These are phyloP conservation scores for Serranus cabrilla DNA, from an alignment of 2,797 vertebrate species.

Conservation along the genomic window DNA sequence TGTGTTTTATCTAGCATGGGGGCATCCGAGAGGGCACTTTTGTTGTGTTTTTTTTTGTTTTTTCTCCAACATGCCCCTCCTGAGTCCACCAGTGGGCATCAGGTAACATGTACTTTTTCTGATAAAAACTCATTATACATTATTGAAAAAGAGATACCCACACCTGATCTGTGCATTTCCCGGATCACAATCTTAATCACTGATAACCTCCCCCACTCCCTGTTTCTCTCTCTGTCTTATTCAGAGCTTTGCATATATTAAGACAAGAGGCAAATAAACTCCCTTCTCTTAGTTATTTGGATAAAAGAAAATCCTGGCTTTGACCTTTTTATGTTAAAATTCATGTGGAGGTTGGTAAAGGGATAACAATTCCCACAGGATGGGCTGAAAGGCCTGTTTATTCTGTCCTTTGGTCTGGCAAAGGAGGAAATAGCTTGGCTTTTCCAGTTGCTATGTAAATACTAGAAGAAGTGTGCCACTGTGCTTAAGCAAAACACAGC, in stretches of 20 bases:
- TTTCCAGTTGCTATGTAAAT: constrained; percentile 75
- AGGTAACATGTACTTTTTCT: not conserved
- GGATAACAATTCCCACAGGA: constrained; percentile 70
- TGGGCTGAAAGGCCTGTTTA: constrained; percentile 71
- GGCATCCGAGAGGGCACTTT: no score
- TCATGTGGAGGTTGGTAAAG: constrained; percentile 67
- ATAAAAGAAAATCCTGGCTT: constrained; percentile 68
- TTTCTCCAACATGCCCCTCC: no score
- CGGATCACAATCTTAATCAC: constrained; percentile 17
- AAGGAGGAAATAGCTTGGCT: constrained; percentile 74
- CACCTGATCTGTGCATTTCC: constrained; percentile 34
- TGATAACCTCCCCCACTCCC: constrained; percentile 25
- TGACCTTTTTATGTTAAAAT: constrained; percentile 71
- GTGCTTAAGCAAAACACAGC: constrained; percentile 65
- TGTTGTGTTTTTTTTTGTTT: no score
- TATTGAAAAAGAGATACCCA: constrained; percentile 17
- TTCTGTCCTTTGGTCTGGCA: constrained; percentile 72
- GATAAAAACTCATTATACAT: constrained; percentile 4
- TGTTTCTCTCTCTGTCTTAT: constrained; percentile 34
- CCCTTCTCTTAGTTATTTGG: constrained; percentile 54
- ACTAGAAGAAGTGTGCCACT: constrained; percentile 76
- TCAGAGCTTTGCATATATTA: constrained; percentile 69
- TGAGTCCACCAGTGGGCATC: not conserved
- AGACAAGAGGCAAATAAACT: constrained; percentile 57
- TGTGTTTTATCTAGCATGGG: no score